Conservation (phyloP, 2,113 vertebrate genomes). For the Oophaga pumilio region DNA sequence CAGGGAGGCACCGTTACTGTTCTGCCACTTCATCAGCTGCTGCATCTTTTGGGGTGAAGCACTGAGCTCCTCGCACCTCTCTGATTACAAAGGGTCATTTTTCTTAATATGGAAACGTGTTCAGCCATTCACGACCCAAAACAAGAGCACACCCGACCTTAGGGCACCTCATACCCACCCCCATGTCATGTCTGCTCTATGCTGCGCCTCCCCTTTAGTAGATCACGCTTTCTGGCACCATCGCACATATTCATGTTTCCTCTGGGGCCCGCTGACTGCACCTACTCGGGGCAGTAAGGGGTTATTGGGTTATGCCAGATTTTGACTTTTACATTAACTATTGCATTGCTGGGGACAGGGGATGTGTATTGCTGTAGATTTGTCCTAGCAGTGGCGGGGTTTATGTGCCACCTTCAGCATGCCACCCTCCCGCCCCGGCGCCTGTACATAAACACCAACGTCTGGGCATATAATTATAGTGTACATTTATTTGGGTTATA, state of each 20-base stretch:
- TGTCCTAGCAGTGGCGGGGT: too few relatives aligned
- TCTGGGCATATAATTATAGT: background rate
- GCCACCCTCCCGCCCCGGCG: background rate
- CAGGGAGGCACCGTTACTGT: too few relatives aligned
- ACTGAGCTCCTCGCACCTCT: too few relatives aligned
- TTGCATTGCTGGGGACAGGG: background rate
- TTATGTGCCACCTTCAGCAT: background rate
- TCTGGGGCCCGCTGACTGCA: background rate
- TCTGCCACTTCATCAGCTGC: too few relatives aligned
- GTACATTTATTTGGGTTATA: background rate
- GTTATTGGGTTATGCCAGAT: background rate
- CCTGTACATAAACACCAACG: background rate
- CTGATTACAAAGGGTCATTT: too few relatives aligned
- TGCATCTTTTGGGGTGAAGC: too few relatives aligned
- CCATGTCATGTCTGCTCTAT: too few relatives aligned
- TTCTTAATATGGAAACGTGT: too few relatives aligned
- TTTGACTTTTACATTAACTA: background rate
- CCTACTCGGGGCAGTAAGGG: background rate
- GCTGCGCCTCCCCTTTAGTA: background rate
- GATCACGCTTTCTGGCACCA: background rate
- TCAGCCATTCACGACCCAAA: too few relatives aligned
- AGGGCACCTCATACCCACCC: too few relatives aligned
- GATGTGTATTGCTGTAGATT: too few relatives aligned
- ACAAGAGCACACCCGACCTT: too few relatives aligned
- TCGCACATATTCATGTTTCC: background rate